Base-by-base conservation (phyloP, 92 coral and sea anemone species). In the Chrysogorgia sp. region DNA sequence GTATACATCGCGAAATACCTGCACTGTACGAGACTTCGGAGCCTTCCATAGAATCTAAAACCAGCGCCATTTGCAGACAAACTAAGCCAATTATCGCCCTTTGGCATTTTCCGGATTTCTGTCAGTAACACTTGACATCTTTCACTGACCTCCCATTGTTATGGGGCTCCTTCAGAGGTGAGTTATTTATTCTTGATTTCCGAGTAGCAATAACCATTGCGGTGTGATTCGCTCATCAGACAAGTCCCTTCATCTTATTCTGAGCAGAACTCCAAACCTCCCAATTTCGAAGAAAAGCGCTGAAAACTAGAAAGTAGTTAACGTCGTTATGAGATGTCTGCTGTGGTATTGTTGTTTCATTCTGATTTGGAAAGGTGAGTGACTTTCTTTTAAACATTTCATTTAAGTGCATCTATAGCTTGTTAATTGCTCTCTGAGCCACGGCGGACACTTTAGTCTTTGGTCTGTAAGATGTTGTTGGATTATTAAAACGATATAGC, bases 51-150 rank as follows among this genome's bases (percentile, higher is more conserved):
- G 12, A 5, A 37, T 37, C 43, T 37, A 37, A 4, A 37, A 37
- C 34, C 35, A 67, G 32, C 58, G 47, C 40, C 21, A 21, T 69
- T 69, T 26, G 55, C 76, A 69, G 76, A 67, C 34, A 69, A 69
- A 69, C 55, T 69, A 49, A 69, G 76, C 76, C 76, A 69, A 69
- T 69, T 69, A 69, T 69, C 76, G 55, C 76, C 61, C 53, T 26
- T 45, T 45, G 75, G 60, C 22, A 23, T 4, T 22, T 69, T 69
- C 76, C 76, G 76, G 40, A 7, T 28, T 20, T 69, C 76, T 69
- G 76, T 69, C 76, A 69, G 21, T 69, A 49, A 21, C 59, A 69
- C 76, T 69, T 48, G 40, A 69, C 76, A 69, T 69, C 34, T 41
- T 69, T 69, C 76, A 34, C 33, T 41, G 75, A 25, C 58, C 41